Base-by-base conservation (phyloP, 2,888 invertebrate species). In the Physocephala rufipes region DNA sequence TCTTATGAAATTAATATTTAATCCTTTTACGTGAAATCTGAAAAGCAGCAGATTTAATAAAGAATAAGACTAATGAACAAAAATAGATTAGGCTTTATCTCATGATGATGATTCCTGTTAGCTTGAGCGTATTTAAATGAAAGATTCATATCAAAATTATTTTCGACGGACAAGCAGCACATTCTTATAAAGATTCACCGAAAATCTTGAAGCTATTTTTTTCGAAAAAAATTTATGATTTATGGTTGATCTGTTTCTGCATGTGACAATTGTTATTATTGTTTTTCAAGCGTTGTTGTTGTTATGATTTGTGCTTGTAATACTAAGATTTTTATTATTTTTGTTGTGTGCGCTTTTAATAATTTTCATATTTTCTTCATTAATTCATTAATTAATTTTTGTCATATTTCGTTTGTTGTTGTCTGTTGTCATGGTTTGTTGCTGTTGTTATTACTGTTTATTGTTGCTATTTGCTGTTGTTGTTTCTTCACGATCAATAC, bases 11-110 rank as follows among this genome's bases (percentile, higher is more conserved):
- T n/a, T n/a, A n/a, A n/a, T n/a, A n/a, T n/a, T n/a, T n/a, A n/a
- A n/a, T n/a, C n/a, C n/a, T n/a, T n/a, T n/a, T n/a, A n/a, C n/a
- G n/a, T n/a, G n/a, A n/a, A n/a, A n/a, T n/a, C n/a, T n/a, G 72
- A 72, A 72, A 70, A 72, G 51, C 53, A 45, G 45, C 63, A 72
- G 72, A 72, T 72, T 72, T 72, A 72, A n/a, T n/a, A n/a, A n/a
- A n/a, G n/a, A n/a, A n/a, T n/a, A n/a, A n/a, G n/a, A n/a, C n/a
- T n/a, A n/a, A n/a, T n/a, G n/a, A n/a, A n/a, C n/a, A n/a, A n/a
- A n/a, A n/a, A n/a, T n/a, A n/a, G n/a, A n/a, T n/a, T n/a, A n/a
- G n/a, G n/a, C n/a, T n/a, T n/a, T n/a, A n/a, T n/a, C n/a, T n/a
- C n/a, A n/a, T n/a, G n/a, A n/a, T n/a, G n/a, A n/a, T n/a, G n/a